Evolutionary conservation across 2,113 vertebrate genomes (phyloP).

Genomic region (Oncorhynchus kisutch): DNA sequence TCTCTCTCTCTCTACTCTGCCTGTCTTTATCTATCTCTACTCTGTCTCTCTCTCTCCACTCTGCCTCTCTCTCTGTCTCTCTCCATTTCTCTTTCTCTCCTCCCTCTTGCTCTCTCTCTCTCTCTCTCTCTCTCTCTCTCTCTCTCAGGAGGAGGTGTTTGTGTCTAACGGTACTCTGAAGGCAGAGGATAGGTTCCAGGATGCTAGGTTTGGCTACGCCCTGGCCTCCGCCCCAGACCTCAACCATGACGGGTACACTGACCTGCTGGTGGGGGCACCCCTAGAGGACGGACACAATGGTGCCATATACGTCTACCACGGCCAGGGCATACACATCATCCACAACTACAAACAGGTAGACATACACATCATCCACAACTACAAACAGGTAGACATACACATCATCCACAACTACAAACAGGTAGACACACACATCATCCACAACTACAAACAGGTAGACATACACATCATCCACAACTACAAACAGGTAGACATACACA

Average conservation of each 20-base stretch:
- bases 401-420: too few species aligned
- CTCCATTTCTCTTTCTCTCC: conserved; percentile 49
- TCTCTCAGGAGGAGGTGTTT: conserved; percentile 72
- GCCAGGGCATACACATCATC: conserved; percentile 63
- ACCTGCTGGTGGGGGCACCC: conserved; percentile 86
- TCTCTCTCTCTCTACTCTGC: not conserved
- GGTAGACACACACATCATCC: too few species aligned
- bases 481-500: too few species aligned
- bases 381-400: too few species aligned
- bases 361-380: not conserved
- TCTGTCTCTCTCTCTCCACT: too few species aligned
- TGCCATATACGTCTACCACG: conserved; percentile 88
- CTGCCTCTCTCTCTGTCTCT: not conserved
- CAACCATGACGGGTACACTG: conserved; percentile 84
- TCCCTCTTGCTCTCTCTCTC: conserved; percentile 52
- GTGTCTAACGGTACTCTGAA: conserved; percentile 77
- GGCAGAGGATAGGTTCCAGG: conserved; percentile 76
- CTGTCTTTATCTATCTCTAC: too few species aligned
- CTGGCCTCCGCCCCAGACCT: conserved; percentile 82
- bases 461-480: too few species aligned
- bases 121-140: conserved; percentile 51
- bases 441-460: too few species aligned
- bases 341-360: conserved; percentile 80
- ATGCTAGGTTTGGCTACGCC: conserved; percentile 87
- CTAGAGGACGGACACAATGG: conserved; percentile 90